These are phyloP conservation scores for Pangasius sanitwongsei DNA, from an alignment of 2,797 vertebrate species.

Conservation along the genomic window DNA sequence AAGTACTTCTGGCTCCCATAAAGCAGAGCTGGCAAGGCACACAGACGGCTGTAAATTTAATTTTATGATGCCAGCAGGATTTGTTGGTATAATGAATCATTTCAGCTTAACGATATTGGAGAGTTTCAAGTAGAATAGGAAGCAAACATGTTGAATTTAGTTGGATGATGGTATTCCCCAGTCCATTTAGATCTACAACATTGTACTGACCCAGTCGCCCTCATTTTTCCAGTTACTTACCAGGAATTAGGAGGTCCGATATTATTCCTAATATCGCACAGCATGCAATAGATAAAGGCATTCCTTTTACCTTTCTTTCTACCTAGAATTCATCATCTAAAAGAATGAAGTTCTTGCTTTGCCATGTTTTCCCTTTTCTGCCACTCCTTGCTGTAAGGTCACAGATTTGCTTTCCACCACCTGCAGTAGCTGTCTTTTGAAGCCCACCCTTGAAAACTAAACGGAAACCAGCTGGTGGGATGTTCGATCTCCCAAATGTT, in stretches of 20 bases:
- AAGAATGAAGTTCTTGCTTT: slow-evolving; percentile 31
- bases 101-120: slow-evolving; percentile 50
- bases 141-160: slow-evolving; percentile 52
- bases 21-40: slow-evolving; percentile 67
- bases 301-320: slow-evolving; percentile 28
- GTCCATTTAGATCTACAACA: slow-evolving; percentile 34
- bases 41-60: slow-evolving; percentile 62
- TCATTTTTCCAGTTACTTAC: slow-evolving; percentile 17
- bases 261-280: slow-evolving; percentile 6
- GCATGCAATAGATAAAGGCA: slow-evolving; percentile 7
- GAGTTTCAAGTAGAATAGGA: slow-evolving; percentile 49
- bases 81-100: slow-evolving; percentile 64
- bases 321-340: slow-evolving; percentile 18
- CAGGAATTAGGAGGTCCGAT: slow-evolving; percentile 10
- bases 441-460: slow-evolving; percentile 61
- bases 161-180: slow-evolving; percentile 52
- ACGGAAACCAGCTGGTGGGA: slow-evolving; percentile 60
- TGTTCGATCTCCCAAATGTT: slow-evolving; percentile 61
- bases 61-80: slow-evolving; percentile 72
- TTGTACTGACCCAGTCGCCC: neutral
- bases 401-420: slow-evolving; percentile 57
- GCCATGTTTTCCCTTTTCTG: slow-evolving; percentile 43
- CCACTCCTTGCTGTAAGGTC: slow-evolving; percentile 57
- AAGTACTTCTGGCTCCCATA: slow-evolving; percentile 66
- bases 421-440: slow-evolving; percentile 56